Conservation (phyloP, 2,888 invertebrate species). For the Erynnis tages region DNA sequence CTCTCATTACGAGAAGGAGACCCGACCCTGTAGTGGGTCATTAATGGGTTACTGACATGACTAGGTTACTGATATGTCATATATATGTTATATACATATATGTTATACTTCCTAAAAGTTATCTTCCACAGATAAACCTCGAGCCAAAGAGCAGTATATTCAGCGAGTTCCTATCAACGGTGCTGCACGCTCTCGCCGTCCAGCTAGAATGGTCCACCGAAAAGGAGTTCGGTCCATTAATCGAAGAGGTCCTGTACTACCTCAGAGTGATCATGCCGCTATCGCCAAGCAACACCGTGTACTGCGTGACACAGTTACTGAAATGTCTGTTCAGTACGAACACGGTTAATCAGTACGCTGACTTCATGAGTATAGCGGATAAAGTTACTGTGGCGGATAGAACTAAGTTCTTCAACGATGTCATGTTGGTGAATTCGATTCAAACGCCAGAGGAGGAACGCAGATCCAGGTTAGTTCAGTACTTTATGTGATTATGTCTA, state of each 20-base stretch:
- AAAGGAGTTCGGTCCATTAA: slow-evolving; percentile 86
- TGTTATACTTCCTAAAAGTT: background rate
- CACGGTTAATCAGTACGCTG: slow-evolving; percentile 74
- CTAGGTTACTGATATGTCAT: too few species aligned
- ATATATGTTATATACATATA: background rate
- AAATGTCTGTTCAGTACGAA: slow-evolving; percentile 90
- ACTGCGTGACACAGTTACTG: slow-evolving; percentile 88
- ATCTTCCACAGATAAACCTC: slow-evolving; percentile 84
- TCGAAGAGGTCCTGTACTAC: slow-evolving; percentile 91
- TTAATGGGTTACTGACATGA: too few species aligned
- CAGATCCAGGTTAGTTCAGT: too few species aligned
- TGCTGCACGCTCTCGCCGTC: slow-evolving; percentile 85
- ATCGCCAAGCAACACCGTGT: slow-evolving; percentile 85
- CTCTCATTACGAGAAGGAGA: too few species aligned
- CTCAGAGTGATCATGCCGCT: slow-evolving; percentile 86
- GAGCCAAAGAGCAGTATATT: slow-evolving; percentile 90
- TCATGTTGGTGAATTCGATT: slow-evolving; percentile 55
- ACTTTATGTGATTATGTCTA: too few species aligned
- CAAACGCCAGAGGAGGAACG: slow-evolving; percentile 37
- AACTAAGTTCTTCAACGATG: slow-evolving; percentile 54
- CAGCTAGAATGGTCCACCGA: slow-evolving; percentile 86
- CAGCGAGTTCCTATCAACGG: slow-evolving; percentile 83
- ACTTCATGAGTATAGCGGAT: slow-evolving; percentile 61
- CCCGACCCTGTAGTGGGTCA: too few species aligned
- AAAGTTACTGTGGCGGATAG: slow-evolving; percentile 29